A percentile compares a stretch with the other conserved stretches of the same genome.
Conservation (phyloP, 2,888 invertebrate species). For the Tetheella fluctuosa region DNA sequence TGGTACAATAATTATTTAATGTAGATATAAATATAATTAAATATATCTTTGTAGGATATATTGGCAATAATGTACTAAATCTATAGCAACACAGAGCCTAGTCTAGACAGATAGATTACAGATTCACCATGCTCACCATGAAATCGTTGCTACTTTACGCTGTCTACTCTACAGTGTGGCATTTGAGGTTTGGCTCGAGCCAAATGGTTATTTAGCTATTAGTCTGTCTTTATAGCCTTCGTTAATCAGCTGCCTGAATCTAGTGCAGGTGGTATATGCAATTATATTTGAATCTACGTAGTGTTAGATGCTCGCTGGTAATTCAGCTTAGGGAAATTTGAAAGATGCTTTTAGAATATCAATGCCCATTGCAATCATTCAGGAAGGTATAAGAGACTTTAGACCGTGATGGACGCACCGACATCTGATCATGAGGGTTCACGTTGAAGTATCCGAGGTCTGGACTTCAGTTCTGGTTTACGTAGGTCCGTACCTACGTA, state of each 20-base stretch:
- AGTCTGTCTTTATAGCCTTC: not conserved
- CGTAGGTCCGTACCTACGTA: no score
- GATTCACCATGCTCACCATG: not conserved
- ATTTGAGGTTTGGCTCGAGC: conserved; percentile 5
- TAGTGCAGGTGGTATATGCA: not conserved
- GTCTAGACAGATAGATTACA: conserved; percentile 1
- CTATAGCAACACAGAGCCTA: not conserved
- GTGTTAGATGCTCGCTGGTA: not conserved
- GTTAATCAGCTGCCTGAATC: conserved; percentile 1
- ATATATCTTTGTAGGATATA: not conserved
- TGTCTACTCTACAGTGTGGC: conserved; percentile 1
- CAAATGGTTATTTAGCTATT: conserved; percentile 1
- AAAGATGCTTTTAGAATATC: no score
- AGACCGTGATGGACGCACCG: no score
- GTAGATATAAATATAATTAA: not conserved
- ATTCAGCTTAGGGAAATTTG: not conserved
- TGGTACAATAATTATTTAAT: no score
- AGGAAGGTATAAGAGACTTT: no score
- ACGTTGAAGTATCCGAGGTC: no score
- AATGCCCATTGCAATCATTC: no score
- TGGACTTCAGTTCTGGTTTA: no score
- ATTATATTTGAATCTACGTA: not conserved
- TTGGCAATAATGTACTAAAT: not conserved
- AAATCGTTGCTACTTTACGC: conserved; percentile 9
- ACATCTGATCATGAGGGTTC: no score